These are phyloP conservation scores for Ceratina australensis DNA, from an alignment of 1,140 invertebrate genomes.

Conservation along the genomic window DNA sequence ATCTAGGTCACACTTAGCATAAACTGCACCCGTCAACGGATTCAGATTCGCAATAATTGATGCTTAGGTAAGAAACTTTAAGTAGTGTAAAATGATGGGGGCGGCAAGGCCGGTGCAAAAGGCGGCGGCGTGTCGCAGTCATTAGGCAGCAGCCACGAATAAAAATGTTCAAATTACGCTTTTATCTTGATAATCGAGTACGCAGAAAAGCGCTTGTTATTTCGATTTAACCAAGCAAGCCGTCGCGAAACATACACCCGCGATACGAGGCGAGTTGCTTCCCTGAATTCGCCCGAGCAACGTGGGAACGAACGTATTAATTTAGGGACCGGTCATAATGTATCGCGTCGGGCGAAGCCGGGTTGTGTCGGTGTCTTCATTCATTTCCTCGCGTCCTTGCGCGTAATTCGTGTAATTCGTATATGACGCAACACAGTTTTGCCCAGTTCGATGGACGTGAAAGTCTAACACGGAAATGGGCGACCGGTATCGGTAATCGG, in stretches of 20 bases:
- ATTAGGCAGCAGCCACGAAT: constrained; percentile 36
- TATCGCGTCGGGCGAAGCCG: no score
- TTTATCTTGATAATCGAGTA: constrained; percentile 28
- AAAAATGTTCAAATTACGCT: constrained; percentile 5
- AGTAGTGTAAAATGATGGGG: constrained; percentile 50
- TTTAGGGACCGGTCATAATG: no score
- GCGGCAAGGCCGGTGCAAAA: constrained; percentile 55
- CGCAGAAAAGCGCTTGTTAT: constrained; percentile 34
- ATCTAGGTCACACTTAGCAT: constrained; percentile 19
- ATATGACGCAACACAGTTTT: no score
- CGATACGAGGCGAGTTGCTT: not conserved
- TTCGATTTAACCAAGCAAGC: constrained; percentile 38
- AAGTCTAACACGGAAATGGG: no score
- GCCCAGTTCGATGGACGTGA: no score
- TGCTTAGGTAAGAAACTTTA: constrained; percentile 37
- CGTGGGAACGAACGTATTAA: no score
- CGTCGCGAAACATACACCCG: constrained; percentile 10
- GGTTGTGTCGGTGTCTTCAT: no score
- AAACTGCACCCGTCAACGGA: constrained; percentile 23
- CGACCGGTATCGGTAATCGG: no score
- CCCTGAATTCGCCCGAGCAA: no score
- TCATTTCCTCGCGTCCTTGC: no score
- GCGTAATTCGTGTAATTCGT: no score
- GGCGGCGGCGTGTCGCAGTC: constrained; percentile 35
- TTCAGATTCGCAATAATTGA: constrained; percentile 57